Evolutionary conservation across 2,113 vertebrate species (phyloP).

Genomic region (Pangasianodon hypophthalmus): DNA sequence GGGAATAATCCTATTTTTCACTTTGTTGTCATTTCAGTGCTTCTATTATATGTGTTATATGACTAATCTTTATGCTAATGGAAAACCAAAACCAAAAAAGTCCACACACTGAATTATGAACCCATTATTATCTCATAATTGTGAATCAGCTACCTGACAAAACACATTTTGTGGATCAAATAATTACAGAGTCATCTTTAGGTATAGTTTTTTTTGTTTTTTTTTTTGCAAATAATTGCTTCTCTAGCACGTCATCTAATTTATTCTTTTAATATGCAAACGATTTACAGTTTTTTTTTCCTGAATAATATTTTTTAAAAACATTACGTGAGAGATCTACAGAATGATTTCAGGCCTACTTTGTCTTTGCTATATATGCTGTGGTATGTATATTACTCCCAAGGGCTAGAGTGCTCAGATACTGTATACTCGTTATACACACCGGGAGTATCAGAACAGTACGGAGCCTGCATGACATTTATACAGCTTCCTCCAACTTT

Average conservation of each 20-base stretch:
- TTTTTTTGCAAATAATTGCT: neutral
- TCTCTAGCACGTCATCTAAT: neutral
- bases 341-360: neutral
- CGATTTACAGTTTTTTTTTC: neutral
- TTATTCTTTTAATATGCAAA: neutral
- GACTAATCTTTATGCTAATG: neutral
- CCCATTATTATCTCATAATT: neutral
- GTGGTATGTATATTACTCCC: neutral
- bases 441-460: neutral
- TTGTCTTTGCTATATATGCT: constrained; percentile 1
- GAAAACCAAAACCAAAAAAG: neutral
- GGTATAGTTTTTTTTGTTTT: neutral
- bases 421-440: neutral
- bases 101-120: neutral
- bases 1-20: neutral
- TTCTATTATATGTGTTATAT: neutral
- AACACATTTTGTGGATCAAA: neutral
- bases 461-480: neutral
- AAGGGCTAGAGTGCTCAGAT: neutral
- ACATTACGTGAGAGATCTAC: neutral
- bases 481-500: neutral
- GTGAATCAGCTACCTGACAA: neutral
- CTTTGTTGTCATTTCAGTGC: neutral
- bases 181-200: neutral
- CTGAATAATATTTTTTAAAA: neutral